Evolutionary conservation across 1,140 invertebrate genomes (phyloP).

Genomic region (Megalopta genalis): DNA sequence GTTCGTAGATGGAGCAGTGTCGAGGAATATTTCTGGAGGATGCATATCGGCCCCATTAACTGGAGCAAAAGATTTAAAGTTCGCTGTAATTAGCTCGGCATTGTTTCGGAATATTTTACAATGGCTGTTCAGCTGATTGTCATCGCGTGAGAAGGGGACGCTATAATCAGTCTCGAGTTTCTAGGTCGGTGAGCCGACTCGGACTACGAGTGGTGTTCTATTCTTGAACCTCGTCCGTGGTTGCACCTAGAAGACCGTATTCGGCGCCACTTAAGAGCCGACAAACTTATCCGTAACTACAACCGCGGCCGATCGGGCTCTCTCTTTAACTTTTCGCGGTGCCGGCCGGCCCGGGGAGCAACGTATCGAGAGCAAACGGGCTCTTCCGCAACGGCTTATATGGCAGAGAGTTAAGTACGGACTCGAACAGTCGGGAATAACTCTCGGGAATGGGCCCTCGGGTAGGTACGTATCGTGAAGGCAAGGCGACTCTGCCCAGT

Average conservation of each 20-base stretch:
- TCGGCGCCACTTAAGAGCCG: constrained; percentile 62
- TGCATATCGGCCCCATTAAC: too few species aligned
- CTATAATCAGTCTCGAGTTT: too few species aligned
- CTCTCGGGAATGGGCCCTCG: constrained; percentile 42
- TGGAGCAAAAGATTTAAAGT: too few species aligned
- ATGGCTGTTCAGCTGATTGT: too few species aligned
- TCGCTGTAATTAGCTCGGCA: too few species aligned
- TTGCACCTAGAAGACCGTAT: constrained; percentile 58
- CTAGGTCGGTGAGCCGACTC: too few species aligned
- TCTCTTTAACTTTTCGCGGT: constrained; percentile 33
- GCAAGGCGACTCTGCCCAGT: constrained; percentile 13
- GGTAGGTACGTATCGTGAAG: constrained; percentile 24
- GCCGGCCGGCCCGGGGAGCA: constrained; percentile 14
- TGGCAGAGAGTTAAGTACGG: constrained; percentile 54
- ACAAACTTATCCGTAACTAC: constrained; percentile 59
- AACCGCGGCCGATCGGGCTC: constrained; percentile 13
- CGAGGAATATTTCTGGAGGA: too few species aligned
- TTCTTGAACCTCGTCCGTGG: background rate
- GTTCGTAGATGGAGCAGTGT: too few species aligned
- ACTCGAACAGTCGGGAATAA: constrained; percentile 40
- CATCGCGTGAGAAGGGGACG: too few species aligned
- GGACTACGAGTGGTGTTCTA: background rate
- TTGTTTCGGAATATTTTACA: too few species aligned
- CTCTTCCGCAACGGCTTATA: constrained; percentile 63
- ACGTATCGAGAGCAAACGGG: constrained; percentile 59